Conservation (phyloP, 2,888 invertebrate genomes). For the Philereme vetulata region DNA sequence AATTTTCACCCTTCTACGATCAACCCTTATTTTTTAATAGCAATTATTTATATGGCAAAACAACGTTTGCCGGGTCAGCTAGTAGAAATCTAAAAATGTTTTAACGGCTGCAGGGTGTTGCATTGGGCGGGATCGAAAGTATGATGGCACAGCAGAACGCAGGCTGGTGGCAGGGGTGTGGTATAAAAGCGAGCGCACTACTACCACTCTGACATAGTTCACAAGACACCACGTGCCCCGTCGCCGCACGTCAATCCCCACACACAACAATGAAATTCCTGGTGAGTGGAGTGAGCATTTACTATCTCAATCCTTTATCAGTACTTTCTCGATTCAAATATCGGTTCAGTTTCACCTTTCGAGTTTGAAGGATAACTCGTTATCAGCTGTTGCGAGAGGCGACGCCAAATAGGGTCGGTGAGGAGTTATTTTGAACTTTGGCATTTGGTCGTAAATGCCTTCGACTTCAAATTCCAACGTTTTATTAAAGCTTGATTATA, state of each 20-base stretch:
- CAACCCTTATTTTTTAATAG: too few relatives aligned
- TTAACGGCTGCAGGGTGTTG: constrained; percentile 59
- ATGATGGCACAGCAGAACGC: constrained; percentile 68
- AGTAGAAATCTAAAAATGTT: constrained; percentile 55
- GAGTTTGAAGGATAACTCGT: constrained; percentile 55
- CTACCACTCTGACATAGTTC: constrained; percentile 81
- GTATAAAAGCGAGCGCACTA: constrained; percentile 79
- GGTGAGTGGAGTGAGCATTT: constrained; percentile 68
- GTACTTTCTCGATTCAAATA: constrained; percentile 29
- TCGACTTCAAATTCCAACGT: constrained; percentile 59
- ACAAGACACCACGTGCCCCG: constrained; percentile 70
- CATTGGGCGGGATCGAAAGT: constrained; percentile 75
- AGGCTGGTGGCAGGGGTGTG: constrained; percentile 79
- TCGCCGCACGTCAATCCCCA: constrained; percentile 62
- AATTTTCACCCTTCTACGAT: too few relatives aligned
- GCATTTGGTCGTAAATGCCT: constrained; percentile 57
- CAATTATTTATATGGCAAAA: too few relatives aligned
- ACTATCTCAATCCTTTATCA: constrained; percentile 26
- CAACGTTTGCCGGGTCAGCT: too few relatives aligned
- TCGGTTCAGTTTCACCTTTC: constrained; percentile 34
- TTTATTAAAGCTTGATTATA: constrained; percentile 48
- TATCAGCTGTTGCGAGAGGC: constrained; percentile 63
- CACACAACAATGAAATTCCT: constrained; percentile 75
- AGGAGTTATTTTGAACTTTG: constrained; percentile 69
- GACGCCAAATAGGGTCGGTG: constrained; percentile 63